A percentile compares a stretch with the other conserved stretches of the same genome.
These are phyloP conservation scores for Unio pictorum DNA, from an alignment of 2,888 invertebrate genomes.

Conservation along the genomic window DNA sequence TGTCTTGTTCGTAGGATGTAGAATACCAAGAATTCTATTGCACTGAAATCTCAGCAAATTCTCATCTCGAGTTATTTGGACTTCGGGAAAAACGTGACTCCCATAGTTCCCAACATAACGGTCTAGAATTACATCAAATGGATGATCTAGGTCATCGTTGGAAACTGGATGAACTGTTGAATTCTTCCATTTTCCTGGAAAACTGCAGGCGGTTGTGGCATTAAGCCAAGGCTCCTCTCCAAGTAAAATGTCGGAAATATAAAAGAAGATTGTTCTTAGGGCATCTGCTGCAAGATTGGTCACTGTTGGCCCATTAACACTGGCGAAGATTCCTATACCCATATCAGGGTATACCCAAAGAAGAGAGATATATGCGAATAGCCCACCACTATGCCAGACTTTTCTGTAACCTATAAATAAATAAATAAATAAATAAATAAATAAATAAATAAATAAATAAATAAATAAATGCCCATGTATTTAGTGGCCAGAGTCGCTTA, in stretches of 20 bases:
- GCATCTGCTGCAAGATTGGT: not conserved
- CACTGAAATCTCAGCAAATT: no score
- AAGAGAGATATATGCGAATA: constrained; percentile 20
- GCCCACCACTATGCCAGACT: constrained; percentile 20
- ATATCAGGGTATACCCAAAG: constrained; percentile 21
- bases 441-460: no score
- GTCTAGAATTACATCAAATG: not conserved
- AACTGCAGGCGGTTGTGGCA: constrained; percentile 36
- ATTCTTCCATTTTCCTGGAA: constrained; percentile 27
- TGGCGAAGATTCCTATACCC: constrained; percentile 23
- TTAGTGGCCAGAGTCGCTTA: no score
- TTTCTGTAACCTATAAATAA: not conserved
- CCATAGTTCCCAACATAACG: constrained; percentile 23
- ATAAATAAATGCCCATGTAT: no score
- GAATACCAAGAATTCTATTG: no score
- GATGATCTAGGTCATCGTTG: not conserved
- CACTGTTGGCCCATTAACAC: constrained; percentile 21
- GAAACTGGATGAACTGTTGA: not conserved
- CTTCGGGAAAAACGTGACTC: constrained; percentile 9
- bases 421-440: no score
- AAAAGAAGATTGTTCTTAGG: constrained; percentile 11
- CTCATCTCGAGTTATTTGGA: not conserved
- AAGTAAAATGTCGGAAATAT: constrained; percentile 34
- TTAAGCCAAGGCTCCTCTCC: constrained; percentile 43
- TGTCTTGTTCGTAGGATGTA: constrained; percentile 9